phyloP scores from a whole-genome alignment of 2,888 invertebrate genomes.

The Sipunculus nudus region DNA sequence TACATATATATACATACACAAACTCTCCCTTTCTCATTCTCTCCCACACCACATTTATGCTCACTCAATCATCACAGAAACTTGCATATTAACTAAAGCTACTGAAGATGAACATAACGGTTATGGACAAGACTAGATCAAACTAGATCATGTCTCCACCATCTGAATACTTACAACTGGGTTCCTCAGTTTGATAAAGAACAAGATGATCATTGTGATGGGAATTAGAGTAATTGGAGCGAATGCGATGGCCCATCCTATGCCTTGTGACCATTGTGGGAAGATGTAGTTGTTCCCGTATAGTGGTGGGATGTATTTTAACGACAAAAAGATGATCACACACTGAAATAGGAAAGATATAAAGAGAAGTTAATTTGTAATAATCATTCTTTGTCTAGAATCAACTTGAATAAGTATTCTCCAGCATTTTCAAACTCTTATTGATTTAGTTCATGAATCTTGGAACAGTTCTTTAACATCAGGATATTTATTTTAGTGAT shows the following conservation, averaged over 20 bases:
- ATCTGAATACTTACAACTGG: too few relatives aligned
- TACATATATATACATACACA: too few relatives aligned
- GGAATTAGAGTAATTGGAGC: constrained; percentile 24
- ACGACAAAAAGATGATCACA: constrained; percentile 31
- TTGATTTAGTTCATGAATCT: too few relatives aligned
- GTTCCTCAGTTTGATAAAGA: constrained; percentile 19
- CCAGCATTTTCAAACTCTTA: too few relatives aligned
- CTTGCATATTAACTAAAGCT: too few relatives aligned
- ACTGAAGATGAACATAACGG: too few relatives aligned
- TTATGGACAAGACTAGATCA: too few relatives aligned
- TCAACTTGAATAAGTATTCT: too few relatives aligned
- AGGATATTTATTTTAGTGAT: background rate
- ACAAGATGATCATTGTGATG: constrained; percentile 28
- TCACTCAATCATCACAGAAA: too few relatives aligned
- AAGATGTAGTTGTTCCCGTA: constrained; percentile 27
- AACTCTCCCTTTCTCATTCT: too few relatives aligned
- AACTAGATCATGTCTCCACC: too few relatives aligned
- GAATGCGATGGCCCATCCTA: constrained; percentile 31
- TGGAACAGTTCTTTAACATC: background rate
- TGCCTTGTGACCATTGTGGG: constrained; percentile 16
- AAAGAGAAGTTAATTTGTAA: background rate
- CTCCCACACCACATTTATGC: too few relatives aligned
- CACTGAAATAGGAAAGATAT: constrained; percentile 18
- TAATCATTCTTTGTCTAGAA: background rate
- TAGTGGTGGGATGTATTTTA: constrained; percentile 22